Evolutionary conservation across 2,797 vertebrate genomes (phyloP), one percentile per base, ranked within the genome.

Genomic region (Danionella dracula): DNA sequence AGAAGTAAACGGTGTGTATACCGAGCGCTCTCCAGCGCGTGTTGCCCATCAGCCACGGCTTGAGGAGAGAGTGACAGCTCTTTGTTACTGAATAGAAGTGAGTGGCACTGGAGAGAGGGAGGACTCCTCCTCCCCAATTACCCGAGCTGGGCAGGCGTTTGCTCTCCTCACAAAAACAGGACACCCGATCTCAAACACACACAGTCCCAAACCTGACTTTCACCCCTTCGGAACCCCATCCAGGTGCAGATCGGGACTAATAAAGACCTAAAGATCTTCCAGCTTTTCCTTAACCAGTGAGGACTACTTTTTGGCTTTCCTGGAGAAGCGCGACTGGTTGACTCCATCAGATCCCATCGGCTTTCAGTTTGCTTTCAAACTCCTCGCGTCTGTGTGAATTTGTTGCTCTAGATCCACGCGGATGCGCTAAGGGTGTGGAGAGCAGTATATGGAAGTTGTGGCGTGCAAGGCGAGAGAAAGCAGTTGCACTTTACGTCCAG

Each of bases 91-190:
- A 92, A 90, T 90, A 92, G 90, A 90, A 93, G 90, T 91, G 90
- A 88, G 90, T 82, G 90, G 90, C 85, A 85, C 91, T 83, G 82
- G 86, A 82, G 72, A 82, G 87, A 88, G 85, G 75, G 83, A 87
- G 91, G 87, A 90, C 94, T 95, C 94, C 95, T 97, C 95, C 95
- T 93, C 92, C 94, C 91, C 91, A 92, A 94, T 94, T 93, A 96
- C 93, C 92, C 93, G 89, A 88, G 92, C 93, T 94, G 94, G 94
- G 94, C 91, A 93, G 95, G 93, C 92, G 92, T 86, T 89, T 91
- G 90, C 63, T 68, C 68, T 66, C 91, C 89, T 89, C 92, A 94
- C 95, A 97, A 94, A 95, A 94, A 27, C 23, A 94, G 93, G 92
- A 93, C 94, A 84, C 91, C 29, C 87, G 92, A 91, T 85, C 86